Evolutionary conservation across 64 coral and sea anemone genomes (phyloP).

Genomic region (Montipora efflorescens): DNA sequence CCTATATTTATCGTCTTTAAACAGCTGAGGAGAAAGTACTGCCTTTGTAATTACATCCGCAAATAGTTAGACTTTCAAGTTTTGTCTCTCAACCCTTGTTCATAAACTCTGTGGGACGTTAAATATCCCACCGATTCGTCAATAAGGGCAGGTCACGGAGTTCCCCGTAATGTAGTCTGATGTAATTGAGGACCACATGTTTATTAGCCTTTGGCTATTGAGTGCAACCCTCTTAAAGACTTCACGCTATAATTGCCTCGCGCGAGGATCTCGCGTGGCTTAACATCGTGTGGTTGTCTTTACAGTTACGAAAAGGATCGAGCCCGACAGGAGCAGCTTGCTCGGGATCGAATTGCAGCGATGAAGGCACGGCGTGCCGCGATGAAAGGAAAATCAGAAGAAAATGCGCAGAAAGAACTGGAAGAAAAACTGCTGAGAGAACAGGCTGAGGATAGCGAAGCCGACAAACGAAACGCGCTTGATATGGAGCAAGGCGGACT

Average conservation of each 20-base stretch:
- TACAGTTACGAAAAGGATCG: conserved; percentile 89
- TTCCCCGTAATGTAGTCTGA: too few species aligned
- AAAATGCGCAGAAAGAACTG: conserved; percentile 72
- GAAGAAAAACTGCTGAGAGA: conserved; percentile 78
- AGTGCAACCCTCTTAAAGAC: too few species aligned
- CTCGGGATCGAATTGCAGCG: conserved; percentile 91
- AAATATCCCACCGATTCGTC: too few species aligned
- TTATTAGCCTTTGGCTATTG: too few species aligned
- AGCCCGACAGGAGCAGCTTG: conserved; percentile 85
- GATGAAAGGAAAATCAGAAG: conserved; percentile 40
- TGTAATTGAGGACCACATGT: too few species aligned
- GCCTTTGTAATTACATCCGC: too few species aligned
- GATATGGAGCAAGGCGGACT: conserved; percentile 89
- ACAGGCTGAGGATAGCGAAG: conserved; percentile 65
- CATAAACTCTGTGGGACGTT: too few species aligned
- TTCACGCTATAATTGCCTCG: not conserved
- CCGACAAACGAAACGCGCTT: conserved; percentile 80
- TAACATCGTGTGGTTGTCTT: not conserved
- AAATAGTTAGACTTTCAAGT: too few species aligned
- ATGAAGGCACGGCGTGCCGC: conserved; percentile 80
- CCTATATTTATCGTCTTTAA: too few species aligned
- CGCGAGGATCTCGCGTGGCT: not conserved
- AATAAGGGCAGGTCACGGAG: too few species aligned
- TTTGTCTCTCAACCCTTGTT: too few species aligned
- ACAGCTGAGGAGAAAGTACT: too few species aligned